Percentiles rank a stretch among this genome's conserved stretches.
phyloP scores from a whole-genome alignment of 2,888 invertebrate genomes.

The Microdon myrmicae region DNA sequence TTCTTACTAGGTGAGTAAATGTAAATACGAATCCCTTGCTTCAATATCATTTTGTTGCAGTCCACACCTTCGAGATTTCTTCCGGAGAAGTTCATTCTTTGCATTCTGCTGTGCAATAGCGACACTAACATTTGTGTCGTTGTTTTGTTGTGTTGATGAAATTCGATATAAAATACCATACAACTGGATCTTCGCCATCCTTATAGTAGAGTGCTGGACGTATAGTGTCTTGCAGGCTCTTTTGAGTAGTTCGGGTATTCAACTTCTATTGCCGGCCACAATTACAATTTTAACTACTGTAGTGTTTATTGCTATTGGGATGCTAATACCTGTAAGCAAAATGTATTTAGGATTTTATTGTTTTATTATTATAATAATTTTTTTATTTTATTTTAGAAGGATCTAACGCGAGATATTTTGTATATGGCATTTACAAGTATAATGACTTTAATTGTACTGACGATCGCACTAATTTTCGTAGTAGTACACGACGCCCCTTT shows the following conservation, averaged over 20 bases:
- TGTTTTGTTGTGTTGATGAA: constrained; percentile 1
- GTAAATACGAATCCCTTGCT: background rate
- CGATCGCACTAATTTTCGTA: background rate
- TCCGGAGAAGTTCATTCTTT: background rate
- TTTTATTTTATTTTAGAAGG: background rate
- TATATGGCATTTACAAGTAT: background rate
- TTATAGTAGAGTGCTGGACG: constrained; percentile 16
- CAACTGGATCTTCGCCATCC: constrained; percentile 12
- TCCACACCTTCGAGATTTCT: background rate
- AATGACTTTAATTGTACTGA: background rate
- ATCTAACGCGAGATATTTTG: background rate
- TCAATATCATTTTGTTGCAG: background rate
- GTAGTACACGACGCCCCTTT: background rate
- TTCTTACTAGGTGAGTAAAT: constrained; percentile 21
- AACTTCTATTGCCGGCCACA: background rate
- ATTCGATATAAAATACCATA: constrained; percentile 9
- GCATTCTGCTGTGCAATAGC: background rate
- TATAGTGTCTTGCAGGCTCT: background rate
- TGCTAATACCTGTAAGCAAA: constrained; percentile 9
- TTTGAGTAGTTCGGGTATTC: background rate
- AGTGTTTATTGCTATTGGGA: constrained; percentile 1
- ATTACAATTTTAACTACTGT: background rate
- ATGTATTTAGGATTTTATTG: no score
- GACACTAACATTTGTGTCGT: constrained; percentile 4
- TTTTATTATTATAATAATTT: background rate